These are phyloP conservation scores for Chaunax sp. DNA, from an alignment of 2,797 vertebrate species.

Conservation along the genomic window DNA sequence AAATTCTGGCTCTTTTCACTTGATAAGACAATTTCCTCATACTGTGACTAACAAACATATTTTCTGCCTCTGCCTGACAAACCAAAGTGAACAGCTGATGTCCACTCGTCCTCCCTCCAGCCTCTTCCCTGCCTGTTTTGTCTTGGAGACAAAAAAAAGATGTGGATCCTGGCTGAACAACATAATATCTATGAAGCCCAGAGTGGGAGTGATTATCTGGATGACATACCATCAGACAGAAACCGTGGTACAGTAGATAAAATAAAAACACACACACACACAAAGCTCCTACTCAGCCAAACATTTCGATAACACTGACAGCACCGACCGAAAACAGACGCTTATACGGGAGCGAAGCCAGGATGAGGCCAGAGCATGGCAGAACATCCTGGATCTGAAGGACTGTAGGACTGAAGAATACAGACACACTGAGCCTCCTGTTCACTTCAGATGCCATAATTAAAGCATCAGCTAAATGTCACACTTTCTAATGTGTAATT, in stretches of 20 bases:
- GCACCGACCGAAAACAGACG: not conserved
- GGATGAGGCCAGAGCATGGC: not conserved
- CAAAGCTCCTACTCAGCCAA: slow-evolving; percentile 12
- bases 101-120: not conserved
- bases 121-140: slow-evolving; percentile 28
- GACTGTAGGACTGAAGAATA: not conserved
- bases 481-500: no score
- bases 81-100: not conserved
- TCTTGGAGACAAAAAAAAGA: slow-evolving; percentile 34
- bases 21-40: slow-evolving; percentile 10
- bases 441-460: no score
- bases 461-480: no score
- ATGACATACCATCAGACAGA: slow-evolving; percentile 47
- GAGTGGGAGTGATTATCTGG: slow-evolving; percentile 42
- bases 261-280: slow-evolving; percentile 39
- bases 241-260: slow-evolving; percentile 29
- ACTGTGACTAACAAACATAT: not conserved
- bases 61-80: not conserved
- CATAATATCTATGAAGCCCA: slow-evolving; percentile 38
- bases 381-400: slow-evolving; percentile 2
- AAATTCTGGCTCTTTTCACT: not conserved
- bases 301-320: slow-evolving; percentile 33
- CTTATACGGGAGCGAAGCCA: slow-evolving; percentile 26
- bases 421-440: no score
- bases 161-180: slow-evolving; percentile 29